Conservation (phyloP, 2,113 vertebrate genomes). For the Vidua chalybeata region DNA sequence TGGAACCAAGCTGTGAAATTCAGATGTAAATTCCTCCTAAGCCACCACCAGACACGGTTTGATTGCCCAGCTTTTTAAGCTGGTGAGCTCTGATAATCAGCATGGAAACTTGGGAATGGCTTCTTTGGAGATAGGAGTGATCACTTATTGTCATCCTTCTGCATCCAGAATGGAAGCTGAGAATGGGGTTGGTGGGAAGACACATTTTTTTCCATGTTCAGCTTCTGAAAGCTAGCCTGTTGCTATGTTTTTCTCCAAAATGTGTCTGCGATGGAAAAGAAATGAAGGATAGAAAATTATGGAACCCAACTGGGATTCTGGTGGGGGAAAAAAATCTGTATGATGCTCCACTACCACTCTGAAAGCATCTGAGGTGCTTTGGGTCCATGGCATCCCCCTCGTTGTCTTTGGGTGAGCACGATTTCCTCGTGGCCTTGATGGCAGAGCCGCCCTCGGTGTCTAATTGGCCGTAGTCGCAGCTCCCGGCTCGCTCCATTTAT, state of each 20-base stretch:
- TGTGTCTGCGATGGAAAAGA: not conserved
- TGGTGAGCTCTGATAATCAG: not conserved
- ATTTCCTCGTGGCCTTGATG: not conserved
- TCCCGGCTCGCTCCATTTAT: not conserved
- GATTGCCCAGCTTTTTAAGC: not conserved
- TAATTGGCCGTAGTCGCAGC: not conserved
- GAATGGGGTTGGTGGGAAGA: not conserved
- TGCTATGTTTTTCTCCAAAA: not conserved
- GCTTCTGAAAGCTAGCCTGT: not conserved
- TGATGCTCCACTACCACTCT: not conserved
- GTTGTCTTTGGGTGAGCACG: rapidly evolving
- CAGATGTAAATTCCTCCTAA: conserved; percentile 43
- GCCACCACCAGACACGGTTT: not conserved
- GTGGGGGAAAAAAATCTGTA: rapidly evolving
- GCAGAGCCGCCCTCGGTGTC: not conserved
- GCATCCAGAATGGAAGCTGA: not conserved
- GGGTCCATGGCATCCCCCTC: rapidly evolving
- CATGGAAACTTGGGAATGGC: not conserved
- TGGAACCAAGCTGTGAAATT: conserved; percentile 59
- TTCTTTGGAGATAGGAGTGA: not conserved
- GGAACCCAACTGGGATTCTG: not conserved
- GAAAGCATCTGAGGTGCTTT: not conserved
- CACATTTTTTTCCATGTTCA: not conserved
- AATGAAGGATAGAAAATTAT: not conserved
- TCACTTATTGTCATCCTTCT: not conserved